Evolutionary conservation across 1,140 invertebrate species (phyloP).

Genomic region (Eufriesea mexicana): DNA sequence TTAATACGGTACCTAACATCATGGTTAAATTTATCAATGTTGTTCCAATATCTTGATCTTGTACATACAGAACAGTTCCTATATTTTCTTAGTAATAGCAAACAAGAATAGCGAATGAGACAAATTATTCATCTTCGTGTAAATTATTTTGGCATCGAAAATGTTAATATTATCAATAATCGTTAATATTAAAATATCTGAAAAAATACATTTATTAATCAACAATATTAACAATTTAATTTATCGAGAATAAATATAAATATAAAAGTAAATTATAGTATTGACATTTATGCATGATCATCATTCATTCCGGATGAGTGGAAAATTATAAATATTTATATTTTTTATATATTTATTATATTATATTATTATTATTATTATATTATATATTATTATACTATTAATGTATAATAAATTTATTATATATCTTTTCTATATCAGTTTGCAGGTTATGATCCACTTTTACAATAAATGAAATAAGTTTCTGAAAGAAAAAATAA

Average conservation of each 20-base stretch:
- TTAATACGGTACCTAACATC: not conserved
- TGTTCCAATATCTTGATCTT: not conserved
- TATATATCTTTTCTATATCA: not conserved
- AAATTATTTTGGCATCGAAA: not conserved
- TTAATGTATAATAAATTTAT: not conserved
- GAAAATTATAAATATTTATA: too few species aligned
- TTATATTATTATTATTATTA: too few species aligned
- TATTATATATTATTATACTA: too few species aligned
- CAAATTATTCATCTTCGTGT: not conserved
- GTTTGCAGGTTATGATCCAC: not conserved
- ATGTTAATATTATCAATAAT: not conserved
- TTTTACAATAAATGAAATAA: not conserved
- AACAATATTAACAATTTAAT: too few species aligned
- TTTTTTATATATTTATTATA: too few species aligned
- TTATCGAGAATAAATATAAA: too few species aligned
- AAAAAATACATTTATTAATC: not conserved
- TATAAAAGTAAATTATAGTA: too few species aligned
- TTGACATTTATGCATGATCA: too few species aligned
- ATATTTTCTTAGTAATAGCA: not conserved
- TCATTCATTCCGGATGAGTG: too few species aligned
- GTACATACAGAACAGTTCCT: not conserved
- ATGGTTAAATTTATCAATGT: not conserved
- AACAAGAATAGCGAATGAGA: not conserved
- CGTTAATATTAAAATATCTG: not conserved
- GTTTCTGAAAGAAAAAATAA: not conserved